phyloP scores from a whole-genome alignment of 1,140 invertebrate species.

The Papilio polyxenes region DNA sequence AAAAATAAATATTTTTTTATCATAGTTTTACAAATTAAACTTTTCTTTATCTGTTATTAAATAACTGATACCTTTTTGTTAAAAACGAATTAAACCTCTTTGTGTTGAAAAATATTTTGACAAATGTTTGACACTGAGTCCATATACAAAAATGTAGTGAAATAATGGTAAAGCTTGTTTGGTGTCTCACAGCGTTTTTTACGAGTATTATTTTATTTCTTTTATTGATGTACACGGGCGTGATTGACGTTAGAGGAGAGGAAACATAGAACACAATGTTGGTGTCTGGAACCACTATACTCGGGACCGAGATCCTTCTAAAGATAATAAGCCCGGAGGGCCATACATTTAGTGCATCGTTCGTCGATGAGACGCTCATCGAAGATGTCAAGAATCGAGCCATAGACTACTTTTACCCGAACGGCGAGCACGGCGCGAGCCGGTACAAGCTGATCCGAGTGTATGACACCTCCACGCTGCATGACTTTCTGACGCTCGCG shows the following conservation, averaged over 20 bases:
- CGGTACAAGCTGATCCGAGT: conserved; percentile 70
- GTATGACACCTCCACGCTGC: conserved; percentile 61
- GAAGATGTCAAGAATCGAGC: conserved; percentile 70
- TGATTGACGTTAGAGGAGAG: conserved; percentile 41
- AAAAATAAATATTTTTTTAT: too few relatives aligned
- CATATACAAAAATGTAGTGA: conserved; percentile 41
- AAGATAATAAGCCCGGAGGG: conserved; percentile 71
- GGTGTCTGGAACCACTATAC: conserved; percentile 58
- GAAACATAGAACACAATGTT: conserved; percentile 54
- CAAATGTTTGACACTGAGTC: neutral
- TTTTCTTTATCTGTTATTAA: neutral
- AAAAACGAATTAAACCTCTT: neutral
- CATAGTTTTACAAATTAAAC: too few relatives aligned
- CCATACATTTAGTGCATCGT: conserved; percentile 57
- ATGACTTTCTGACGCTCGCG: conserved; percentile 64
- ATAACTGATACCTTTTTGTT: neutral
- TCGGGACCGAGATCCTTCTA: conserved; percentile 55
- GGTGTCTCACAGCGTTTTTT: conserved; percentile 56
- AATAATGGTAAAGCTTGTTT: conserved; percentile 63
- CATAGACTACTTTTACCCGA: conserved; percentile 70
- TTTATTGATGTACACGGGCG: conserved; percentile 49
- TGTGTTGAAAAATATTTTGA: neutral
- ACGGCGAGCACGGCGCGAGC: conserved; percentile 59
- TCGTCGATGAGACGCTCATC: conserved; percentile 67
- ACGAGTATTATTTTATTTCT: conserved; percentile 60